Evolutionary conservation across 1,140 invertebrate species (phyloP).

Genomic region (Anastrepha obliqua): DNA sequence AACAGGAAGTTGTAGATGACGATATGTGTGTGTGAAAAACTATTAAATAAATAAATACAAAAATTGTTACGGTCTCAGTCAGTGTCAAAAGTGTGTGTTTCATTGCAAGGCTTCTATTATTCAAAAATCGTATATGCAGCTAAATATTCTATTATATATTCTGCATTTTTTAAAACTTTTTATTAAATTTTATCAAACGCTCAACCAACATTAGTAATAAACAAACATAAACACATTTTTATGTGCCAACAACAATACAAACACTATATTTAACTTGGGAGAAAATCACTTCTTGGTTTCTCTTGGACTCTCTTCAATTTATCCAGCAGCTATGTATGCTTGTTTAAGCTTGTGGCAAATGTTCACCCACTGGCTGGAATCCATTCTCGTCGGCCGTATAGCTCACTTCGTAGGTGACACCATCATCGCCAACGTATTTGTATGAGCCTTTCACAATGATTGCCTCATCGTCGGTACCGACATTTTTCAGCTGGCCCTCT

Average conservation of each 20-base stretch:
- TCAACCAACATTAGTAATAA: neutral
- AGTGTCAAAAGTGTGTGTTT: conserved; percentile 41
- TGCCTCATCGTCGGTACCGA: conserved; percentile 77
- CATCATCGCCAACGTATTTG: conserved; percentile 81
- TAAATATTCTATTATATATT: neutral
- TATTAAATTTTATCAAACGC: neutral
- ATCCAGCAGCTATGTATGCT: neutral
- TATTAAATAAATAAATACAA: conserved; percentile 28
- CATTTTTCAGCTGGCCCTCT: conserved; percentile 76
- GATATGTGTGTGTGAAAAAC: conserved; percentile 42
- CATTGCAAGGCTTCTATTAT: neutral
- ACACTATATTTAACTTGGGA: neutral
- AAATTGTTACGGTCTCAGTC: conserved; percentile 52
- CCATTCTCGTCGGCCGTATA: conserved; percentile 78
- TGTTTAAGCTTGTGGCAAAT: conserved; percentile 78
- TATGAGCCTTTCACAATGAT: conserved; percentile 78
- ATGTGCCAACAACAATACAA: neutral
- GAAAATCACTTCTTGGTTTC: too few species aligned
- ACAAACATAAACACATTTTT: neutral
- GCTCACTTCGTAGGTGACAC: conserved; percentile 77
- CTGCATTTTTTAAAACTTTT: neutral
- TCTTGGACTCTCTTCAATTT: too few species aligned
- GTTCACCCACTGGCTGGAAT: conserved; percentile 78
- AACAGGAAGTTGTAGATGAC: conserved; percentile 1
- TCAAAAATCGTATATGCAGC: neutral